phyloP scores from a whole-genome alignment of 2,888 invertebrate genomes.

The Tiphia femorata region DNA sequence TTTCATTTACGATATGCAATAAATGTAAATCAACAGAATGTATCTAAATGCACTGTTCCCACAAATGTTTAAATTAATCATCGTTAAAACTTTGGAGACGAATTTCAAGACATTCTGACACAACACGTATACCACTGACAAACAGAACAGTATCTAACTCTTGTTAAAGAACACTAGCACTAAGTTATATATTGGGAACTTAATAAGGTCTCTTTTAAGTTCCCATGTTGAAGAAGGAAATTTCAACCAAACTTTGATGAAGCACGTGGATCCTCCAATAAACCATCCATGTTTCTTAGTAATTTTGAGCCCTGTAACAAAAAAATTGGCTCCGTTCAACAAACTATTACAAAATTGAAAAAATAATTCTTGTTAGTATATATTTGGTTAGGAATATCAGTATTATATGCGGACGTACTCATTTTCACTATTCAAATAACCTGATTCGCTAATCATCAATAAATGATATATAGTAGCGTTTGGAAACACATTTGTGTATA shows the following conservation, averaged over 20 bases:
- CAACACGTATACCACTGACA: slow-evolving; percentile 27
- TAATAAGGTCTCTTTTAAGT: slow-evolving; percentile 62
- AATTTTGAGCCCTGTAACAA: slow-evolving; percentile 39
- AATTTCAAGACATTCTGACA: slow-evolving; percentile 36
- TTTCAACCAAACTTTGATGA: slow-evolving; percentile 67
- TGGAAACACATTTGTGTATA: no score
- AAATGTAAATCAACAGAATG: slow-evolving; percentile 44
- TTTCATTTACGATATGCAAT: slow-evolving; percentile 34
- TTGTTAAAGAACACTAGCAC: slow-evolving; percentile 51
- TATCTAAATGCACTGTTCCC: slow-evolving; percentile 43
- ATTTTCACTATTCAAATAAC: no score
- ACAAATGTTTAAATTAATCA: slow-evolving; percentile 43
- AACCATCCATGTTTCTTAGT: slow-evolving; percentile 59
- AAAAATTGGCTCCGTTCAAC: no score
- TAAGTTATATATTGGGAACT: slow-evolving; percentile 54
- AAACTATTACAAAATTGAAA: no score
- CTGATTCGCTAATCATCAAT: no score
- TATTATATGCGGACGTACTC: no score
- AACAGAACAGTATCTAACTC: slow-evolving; percentile 35
- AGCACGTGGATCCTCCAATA: slow-evolving; percentile 65
- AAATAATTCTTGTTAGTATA: no score
- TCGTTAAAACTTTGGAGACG: slow-evolving; percentile 38
- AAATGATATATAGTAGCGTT: no score
- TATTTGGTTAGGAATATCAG: no score
- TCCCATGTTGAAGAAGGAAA: slow-evolving; percentile 60